Conservation (phyloP, 2,888 invertebrate species). For the Andrena hattorfiana region DNA sequence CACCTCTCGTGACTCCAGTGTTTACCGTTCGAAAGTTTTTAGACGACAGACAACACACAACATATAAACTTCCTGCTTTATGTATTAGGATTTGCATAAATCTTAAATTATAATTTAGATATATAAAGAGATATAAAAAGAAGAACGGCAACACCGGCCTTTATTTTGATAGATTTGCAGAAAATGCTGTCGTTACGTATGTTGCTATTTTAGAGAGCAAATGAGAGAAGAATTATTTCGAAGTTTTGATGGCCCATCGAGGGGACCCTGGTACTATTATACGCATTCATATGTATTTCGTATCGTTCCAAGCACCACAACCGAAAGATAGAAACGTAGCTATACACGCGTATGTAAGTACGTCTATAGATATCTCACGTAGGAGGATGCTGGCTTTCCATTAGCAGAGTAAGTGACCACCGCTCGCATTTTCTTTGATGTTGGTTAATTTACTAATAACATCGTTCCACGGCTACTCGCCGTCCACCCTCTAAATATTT, state of each 20-base stretch:
- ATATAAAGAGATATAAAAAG: too few species aligned
- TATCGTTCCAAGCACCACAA: not conserved
- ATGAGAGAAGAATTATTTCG: not conserved
- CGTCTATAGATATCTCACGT: slow-evolving; percentile 56
- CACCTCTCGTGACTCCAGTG: too few species aligned
- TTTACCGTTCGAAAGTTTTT: too few species aligned
- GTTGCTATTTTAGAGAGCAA: not conserved
- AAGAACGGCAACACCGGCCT: not conserved
- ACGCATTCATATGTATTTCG: slow-evolving; percentile 28
- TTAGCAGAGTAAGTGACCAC: slow-evolving; percentile 83
- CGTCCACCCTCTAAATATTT: slow-evolving; percentile 83
- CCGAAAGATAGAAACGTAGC: slow-evolving; percentile 57
- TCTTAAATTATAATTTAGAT: too few species aligned
- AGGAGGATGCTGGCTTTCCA: slow-evolving; percentile 77
- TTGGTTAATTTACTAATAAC: slow-evolving; percentile 85
- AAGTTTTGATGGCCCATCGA: not conserved
- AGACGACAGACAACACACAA: too few species aligned
- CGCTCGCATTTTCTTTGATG: slow-evolving; percentile 84
- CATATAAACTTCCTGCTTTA: too few species aligned
- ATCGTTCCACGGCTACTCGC: slow-evolving; percentile 71
- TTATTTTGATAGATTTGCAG: not conserved
- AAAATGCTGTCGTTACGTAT: not conserved
- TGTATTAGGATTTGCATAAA: too few species aligned
- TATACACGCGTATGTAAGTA: slow-evolving; percentile 52
- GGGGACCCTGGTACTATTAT: slow-evolving; percentile 1